Evolutionary conservation across 2,113 vertebrate genomes (phyloP), one percentile per base, ranked within the genome.

Genomic region (Xyliphius kryptos): DNA sequence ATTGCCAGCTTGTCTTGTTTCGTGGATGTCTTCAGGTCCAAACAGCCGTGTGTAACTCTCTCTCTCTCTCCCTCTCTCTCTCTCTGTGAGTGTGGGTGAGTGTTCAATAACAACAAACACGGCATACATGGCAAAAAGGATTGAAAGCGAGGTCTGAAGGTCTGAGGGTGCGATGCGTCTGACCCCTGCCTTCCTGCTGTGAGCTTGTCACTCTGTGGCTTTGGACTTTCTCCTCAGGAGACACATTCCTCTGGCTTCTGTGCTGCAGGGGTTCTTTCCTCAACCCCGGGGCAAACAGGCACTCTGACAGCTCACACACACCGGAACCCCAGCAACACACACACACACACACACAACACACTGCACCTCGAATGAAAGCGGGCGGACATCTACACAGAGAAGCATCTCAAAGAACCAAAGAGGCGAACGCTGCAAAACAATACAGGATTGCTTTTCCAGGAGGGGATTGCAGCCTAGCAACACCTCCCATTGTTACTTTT

Each of bases 391-490:
- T 44, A 50, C 65, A 69, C 57, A 73, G 64, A 66, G 49, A 32
- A 66, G 56, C 41, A 68, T 74, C 72, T 74, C 68, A 74, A 74
- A 73, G n/a, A n/a, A n/a, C n/a, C n/a, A 72, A 68, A 69, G 57
- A 67, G 37, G 48, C 47, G 1, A 73, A 62, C 26, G 68, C 61
- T 50, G 19, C 68, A 74, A 67, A 70, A 70, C 72, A 70, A 67
- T 70, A 64, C 63, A 74, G 60, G 68, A 64, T 70, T 74, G 63
- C 60, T 67, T 70, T 70, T 70, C 32, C 21, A 20, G 43, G 43
- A 70, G 63, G 46, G n/a, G 61, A 70, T 67, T 57, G 63, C 68
- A 70, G 58, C 72, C 72, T 74, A 70, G 72, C 72, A 74, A 74
- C 72, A 20, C n/a, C 49, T 5, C 38, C 68, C 36, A 74, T 74